Evolutionary conservation across 2,888 invertebrate genomes (phyloP).

Genomic region (Linnaemya tessellans): DNA sequence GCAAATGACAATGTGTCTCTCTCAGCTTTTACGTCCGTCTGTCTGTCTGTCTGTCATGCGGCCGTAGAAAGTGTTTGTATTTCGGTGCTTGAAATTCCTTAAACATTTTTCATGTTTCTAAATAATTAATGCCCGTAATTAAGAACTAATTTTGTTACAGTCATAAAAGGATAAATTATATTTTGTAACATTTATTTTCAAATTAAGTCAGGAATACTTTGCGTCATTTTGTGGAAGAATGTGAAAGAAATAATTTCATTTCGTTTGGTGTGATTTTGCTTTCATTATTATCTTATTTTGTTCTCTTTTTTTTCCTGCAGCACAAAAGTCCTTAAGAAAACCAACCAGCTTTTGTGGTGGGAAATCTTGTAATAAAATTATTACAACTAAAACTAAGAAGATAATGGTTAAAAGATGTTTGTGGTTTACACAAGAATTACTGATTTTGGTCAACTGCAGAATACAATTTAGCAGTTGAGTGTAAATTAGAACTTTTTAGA

Average conservation of each 20-base stretch:
- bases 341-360: conserved; percentile 52
- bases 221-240: conserved; percentile 69
- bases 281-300: background rate
- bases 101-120: conserved; percentile 61
- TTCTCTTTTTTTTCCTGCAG: no score
- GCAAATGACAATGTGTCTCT: conserved; percentile 76
- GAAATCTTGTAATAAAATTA: conserved; percentile 49
- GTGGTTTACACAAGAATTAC: conserved; percentile 46
- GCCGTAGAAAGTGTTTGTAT: background rate
- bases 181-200: conserved; percentile 72
- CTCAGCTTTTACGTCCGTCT: conserved; percentile 34
- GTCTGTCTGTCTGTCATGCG: conserved; percentile 35
- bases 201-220: conserved; percentile 73
- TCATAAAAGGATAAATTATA: conserved; percentile 65
- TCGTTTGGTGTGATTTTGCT: conserved; percentile 18
- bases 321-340: conserved; percentile 33
- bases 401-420: conserved; percentile 68
- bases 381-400: conserved; percentile 38
- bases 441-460: conserved; percentile 52
- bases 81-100: conserved; percentile 64
- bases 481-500: conserved; percentile 9
- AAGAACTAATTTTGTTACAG: conserved; percentile 71
- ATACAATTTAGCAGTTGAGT: conserved; percentile 7
- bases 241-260: conserved; percentile 55
- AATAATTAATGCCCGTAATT: conserved; percentile 72